phyloP scores from a whole-genome alignment of 1,140 invertebrate species.

The Triops longicaudatus region DNA sequence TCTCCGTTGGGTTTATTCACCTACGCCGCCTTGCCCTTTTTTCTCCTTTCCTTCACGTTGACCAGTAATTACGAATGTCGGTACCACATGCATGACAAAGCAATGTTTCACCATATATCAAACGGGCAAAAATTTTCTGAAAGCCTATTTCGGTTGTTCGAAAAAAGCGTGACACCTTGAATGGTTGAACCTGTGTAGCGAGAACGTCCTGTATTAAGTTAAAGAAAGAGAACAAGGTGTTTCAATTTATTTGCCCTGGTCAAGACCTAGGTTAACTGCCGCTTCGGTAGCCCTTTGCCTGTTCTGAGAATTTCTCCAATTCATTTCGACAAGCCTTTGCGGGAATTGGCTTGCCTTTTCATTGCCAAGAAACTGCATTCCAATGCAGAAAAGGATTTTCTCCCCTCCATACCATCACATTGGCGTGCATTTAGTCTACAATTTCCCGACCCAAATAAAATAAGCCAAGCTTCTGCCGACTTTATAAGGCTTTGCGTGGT shows the following conservation, averaged over 20 bases:
- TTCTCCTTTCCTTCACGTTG: not conserved
- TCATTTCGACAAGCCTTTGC: not conserved
- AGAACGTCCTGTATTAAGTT: not conserved
- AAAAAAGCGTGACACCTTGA: not conserved
- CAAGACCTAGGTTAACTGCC: not conserved
- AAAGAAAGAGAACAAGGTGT: not conserved
- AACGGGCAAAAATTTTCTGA: not conserved
- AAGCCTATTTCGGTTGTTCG: not conserved
- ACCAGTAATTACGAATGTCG: not conserved
- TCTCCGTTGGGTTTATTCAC: not conserved
- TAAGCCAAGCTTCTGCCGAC: too few species aligned
- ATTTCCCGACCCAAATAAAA: too few species aligned
- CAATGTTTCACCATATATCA: not conserved
- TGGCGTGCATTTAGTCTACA: not conserved
- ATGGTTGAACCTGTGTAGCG: not conserved
- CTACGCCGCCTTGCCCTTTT: not conserved
- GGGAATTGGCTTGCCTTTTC: not conserved
- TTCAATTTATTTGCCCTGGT: not conserved
- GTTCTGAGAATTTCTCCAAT: not conserved
- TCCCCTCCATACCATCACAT: not conserved
- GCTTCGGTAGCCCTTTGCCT: not conserved
- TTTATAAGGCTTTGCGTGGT: too few species aligned
- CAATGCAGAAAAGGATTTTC: not conserved
- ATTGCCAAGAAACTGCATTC: not conserved
- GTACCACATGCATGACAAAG: not conserved